Conservation (phyloP, 2,113 vertebrate genomes). For the human (Homo sapiens) region DNA sequence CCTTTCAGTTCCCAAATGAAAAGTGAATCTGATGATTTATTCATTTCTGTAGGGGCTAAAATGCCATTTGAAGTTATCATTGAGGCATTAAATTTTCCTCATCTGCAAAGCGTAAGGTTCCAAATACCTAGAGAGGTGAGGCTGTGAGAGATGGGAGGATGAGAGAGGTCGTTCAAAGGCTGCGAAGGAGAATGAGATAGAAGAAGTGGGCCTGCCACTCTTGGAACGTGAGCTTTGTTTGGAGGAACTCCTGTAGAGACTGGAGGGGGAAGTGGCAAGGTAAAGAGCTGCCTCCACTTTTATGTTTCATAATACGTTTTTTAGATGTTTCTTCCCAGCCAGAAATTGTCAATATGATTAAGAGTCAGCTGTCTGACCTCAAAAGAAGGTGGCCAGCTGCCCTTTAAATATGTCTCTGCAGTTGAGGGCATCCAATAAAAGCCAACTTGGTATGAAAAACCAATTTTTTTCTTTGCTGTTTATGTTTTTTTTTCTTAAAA, state of each 20-base stretch:
- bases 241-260: neutral
- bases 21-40: slow-evolving; percentile 35
- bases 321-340: slow-evolving; percentile 39
- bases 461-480: slow-evolving; percentile 20
- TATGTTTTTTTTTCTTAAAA: slow-evolving; percentile 29
- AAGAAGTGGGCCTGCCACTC: neutral
- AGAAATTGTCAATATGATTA: slow-evolving; percentile 59
- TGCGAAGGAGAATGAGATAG: neutral
- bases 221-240: neutral
- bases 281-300: slow-evolving; percentile 37
- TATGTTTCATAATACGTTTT: slow-evolving; percentile 51
- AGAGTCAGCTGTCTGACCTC: slow-evolving; percentile 52
- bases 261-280: neutral
- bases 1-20: neutral
- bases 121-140: neutral
- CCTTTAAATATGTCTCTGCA: slow-evolving; percentile 6
- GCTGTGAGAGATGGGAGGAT: neutral
- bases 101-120: slow-evolving; percentile 18
- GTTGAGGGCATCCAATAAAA: neutral
- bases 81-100: neutral
- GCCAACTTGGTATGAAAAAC: neutral
- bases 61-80: neutral
- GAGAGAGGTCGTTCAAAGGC: neutral
- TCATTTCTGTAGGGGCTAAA: slow-evolving; percentile 32
- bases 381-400: slow-evolving; percentile 28